phyloP scores from a whole-genome alignment of 2,888 invertebrate genomes.

The Petrolisthes cinctipes region DNA sequence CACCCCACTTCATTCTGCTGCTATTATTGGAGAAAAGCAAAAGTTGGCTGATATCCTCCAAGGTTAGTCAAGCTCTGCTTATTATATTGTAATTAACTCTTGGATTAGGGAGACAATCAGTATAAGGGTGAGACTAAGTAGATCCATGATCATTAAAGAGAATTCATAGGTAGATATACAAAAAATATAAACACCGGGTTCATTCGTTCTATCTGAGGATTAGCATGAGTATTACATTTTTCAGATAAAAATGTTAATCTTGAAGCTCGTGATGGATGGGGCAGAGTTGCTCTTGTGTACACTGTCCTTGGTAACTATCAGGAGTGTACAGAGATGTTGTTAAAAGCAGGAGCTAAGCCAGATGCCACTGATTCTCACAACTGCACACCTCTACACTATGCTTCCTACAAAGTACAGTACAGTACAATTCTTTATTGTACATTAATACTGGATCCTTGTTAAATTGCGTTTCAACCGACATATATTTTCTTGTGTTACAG shows the following conservation, averaged over 20 bases:
- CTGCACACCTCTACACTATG: conserved; percentile 49
- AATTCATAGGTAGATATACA: neutral
- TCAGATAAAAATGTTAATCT: conserved; percentile 39
- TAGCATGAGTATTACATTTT: neutral
- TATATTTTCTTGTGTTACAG: neutral
- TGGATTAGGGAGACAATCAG: neutral
- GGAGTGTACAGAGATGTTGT: conserved; percentile 38
- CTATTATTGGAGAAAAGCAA: conserved; percentile 40
- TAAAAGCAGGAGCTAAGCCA: conserved; percentile 43
- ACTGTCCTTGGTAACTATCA: conserved; percentile 47
- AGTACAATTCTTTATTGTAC: too few relatives aligned
- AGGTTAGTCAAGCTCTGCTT: conserved; percentile 11
- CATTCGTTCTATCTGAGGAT: neutral
- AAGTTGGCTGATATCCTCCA: conserved; percentile 38
- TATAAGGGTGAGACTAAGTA: neutral
- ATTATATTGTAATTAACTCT: neutral
- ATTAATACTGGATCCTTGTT: too few relatives aligned
- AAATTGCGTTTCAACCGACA: too few relatives aligned
- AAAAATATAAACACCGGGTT: neutral
- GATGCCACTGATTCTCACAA: conserved; percentile 42
- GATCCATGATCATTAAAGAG: neutral
- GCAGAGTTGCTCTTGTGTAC: conserved; percentile 45
- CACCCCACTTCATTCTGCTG: conserved; percentile 41
- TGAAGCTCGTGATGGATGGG: conserved; percentile 48
- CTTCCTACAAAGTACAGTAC: conserved; percentile 40